phyloP scores from a whole-genome alignment of 2,888 invertebrate genomes.

The Siphlonurus alternatus region DNA sequence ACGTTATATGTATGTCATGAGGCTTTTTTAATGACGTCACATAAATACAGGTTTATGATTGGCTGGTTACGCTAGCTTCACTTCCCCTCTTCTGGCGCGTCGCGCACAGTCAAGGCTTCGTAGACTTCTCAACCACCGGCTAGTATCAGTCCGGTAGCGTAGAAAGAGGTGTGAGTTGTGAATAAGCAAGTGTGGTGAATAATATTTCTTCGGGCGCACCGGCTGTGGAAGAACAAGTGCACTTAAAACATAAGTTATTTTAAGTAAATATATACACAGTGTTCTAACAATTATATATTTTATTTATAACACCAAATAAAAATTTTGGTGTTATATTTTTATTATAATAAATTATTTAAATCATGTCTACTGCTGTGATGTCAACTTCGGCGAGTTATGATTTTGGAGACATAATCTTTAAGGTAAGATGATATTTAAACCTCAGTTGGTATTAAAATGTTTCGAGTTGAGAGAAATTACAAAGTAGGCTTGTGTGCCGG shows the following conservation, averaged over 20 bases:
- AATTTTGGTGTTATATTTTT: neutral
- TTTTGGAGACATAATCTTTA: slow-evolving; percentile 54
- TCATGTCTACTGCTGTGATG: slow-evolving; percentile 50
- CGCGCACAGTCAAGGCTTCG: neutral
- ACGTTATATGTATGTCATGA: neutral
- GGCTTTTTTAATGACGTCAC: neutral
- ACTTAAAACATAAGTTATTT: neutral
- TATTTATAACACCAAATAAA: neutral
- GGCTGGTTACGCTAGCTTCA: too few species aligned
- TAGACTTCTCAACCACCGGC: neutral
- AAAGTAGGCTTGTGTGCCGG: slow-evolving; percentile 11
- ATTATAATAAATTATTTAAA: neutral
- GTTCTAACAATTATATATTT: neutral
- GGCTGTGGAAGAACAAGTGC: neutral
- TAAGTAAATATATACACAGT: neutral
- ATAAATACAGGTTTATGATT: neutral
- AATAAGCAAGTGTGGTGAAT: neutral
- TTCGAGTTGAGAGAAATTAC: neutral
- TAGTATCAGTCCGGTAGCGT: neutral
- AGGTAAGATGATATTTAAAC: slow-evolving; percentile 32
- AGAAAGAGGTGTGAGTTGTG: neutral
- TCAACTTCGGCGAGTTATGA: slow-evolving; percentile 50
- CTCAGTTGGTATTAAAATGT: neutral
- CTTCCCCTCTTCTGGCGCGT: neutral
- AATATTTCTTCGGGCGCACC: neutral